These are phyloP conservation scores for Batillaria attramentaria DNA, from an alignment of 1,140 invertebrate species.

Conservation along the genomic window DNA sequence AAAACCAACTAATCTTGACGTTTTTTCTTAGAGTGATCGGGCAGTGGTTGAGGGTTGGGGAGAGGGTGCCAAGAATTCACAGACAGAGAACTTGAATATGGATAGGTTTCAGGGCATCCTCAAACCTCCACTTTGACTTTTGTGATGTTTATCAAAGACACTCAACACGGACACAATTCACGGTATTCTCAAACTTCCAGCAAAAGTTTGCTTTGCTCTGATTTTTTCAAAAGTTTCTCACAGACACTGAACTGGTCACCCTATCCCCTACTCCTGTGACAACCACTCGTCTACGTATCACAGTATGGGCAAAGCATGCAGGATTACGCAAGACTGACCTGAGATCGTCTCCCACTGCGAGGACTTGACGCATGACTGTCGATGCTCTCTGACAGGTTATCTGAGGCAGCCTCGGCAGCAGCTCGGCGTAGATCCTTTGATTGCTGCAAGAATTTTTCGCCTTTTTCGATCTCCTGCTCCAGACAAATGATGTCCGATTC, in stretches of 20 bases:
- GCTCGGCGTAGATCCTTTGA: constrained; percentile 53
- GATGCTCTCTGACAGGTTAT: background rate
- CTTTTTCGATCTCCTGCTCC: constrained; percentile 58
- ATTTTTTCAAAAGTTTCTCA: background rate
- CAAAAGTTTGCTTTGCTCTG: background rate
- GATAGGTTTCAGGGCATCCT: too few relatives aligned
- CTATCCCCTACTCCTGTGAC: too few relatives aligned
- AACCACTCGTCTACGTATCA: too few relatives aligned
- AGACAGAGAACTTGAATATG: too few relatives aligned
- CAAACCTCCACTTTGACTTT: background rate
- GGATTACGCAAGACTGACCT: constrained; percentile 30
- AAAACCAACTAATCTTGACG: too few relatives aligned
- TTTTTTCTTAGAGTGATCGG: too few relatives aligned
- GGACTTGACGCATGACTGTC: background rate
- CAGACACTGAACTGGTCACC: too few relatives aligned
- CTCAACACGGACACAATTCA: background rate
- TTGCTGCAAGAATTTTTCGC: constrained; percentile 58
- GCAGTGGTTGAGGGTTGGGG: too few relatives aligned
- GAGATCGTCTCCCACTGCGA: background rate
- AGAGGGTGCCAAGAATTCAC: too few relatives aligned
- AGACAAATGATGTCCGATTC: constrained; percentile 78
- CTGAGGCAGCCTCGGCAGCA: constrained; percentile 18
- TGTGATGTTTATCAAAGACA: background rate
- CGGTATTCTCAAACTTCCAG: background rate
- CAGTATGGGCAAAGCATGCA: constrained; percentile 12